Evolutionary conservation across 2,888 invertebrate species (phyloP).

Genomic region (Eupelmus urozonus): DNA sequence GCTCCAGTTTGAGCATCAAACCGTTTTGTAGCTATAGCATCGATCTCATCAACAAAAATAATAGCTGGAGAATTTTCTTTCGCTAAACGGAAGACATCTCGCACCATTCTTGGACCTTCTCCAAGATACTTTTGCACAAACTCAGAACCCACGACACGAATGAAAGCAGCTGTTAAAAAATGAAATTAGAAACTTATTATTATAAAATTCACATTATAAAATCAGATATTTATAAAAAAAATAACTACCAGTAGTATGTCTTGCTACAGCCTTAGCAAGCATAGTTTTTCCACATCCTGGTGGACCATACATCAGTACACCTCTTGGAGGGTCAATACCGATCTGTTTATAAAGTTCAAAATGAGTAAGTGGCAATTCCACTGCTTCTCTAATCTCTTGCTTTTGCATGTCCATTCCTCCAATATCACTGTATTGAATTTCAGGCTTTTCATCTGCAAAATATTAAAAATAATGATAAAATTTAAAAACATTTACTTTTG

Average conservation of each 20-base stretch:
- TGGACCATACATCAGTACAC: slow-evolving; percentile 99
- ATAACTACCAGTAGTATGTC: slow-evolving; percentile 92
- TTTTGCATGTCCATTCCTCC: slow-evolving; percentile 99
- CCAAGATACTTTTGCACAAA: slow-evolving; percentile 99
- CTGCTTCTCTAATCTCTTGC: slow-evolving; percentile 99
- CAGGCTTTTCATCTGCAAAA: slow-evolving; percentile 94
- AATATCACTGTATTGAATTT: slow-evolving; percentile 97
- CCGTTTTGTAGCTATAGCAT: slow-evolving; percentile 99
- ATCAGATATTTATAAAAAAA: background rate
- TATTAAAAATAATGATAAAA: slow-evolving; percentile 16
- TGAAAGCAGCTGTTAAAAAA: slow-evolving; percentile 88
- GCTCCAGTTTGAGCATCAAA: slow-evolving; percentile 99
- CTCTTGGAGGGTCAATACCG: slow-evolving; percentile 98
- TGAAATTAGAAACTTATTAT: slow-evolving; percentile 12
- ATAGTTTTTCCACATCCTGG: slow-evolving; percentile 99
- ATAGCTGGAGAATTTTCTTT: slow-evolving; percentile 99
- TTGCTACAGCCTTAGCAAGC: slow-evolving; percentile 99
- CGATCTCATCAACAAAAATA: slow-evolving; percentile 99
- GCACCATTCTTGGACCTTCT: slow-evolving; percentile 99
- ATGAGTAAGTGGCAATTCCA: slow-evolving; percentile 97
- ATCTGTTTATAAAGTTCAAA: slow-evolving; percentile 99
- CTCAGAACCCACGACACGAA: slow-evolving; percentile 99
- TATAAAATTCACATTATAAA: background rate
- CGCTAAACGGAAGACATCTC: slow-evolving; percentile 98
- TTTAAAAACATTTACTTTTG: background rate